Conservation (phyloP, 2,797 vertebrate species). For the Hyperoplus immaculatus region DNA sequence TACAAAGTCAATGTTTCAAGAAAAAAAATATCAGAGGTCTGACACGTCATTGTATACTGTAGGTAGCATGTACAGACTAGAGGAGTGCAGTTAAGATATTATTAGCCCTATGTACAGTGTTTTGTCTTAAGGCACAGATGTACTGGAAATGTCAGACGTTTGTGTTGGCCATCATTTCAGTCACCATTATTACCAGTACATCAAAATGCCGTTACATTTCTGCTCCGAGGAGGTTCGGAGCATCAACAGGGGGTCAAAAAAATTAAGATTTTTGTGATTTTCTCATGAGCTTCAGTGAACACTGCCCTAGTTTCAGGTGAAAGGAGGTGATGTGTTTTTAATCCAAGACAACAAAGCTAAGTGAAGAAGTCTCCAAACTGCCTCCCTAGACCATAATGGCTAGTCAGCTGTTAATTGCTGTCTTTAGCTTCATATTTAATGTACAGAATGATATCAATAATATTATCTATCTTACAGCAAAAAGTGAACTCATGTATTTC, state of each 20-base stretch:
- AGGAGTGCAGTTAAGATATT: constrained; percentile 40
- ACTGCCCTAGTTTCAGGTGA: constrained; percentile 42
- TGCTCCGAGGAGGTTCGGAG: constrained; percentile 18
- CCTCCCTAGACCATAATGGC: background rate
- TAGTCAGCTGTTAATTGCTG: background rate
- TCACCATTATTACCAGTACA: background rate
- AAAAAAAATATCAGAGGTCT: constrained; percentile 29
- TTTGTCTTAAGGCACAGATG: constrained; percentile 70
- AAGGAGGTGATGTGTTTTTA: constrained; percentile 6
- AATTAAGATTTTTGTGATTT: background rate
- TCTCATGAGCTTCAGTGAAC: constrained; percentile 28
- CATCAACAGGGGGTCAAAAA: background rate
- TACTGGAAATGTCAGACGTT: constrained; percentile 64
- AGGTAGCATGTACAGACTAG: constrained; percentile 71
- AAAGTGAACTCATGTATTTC: background rate
- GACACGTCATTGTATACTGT: constrained; percentile 44
- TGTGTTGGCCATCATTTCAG: constrained; percentile 3
- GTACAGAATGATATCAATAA: background rate
- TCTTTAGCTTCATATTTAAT: background rate
- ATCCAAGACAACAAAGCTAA: constrained; percentile 2
- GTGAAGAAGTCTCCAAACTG: background rate
- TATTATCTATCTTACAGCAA: background rate
- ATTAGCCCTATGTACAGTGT: constrained; percentile 60
- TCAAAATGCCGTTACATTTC: constrained; percentile 3
- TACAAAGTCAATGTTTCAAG: constrained; percentile 51